Conservation (phyloP, 2,797 vertebrate species). For the Pterois miles region DNA sequence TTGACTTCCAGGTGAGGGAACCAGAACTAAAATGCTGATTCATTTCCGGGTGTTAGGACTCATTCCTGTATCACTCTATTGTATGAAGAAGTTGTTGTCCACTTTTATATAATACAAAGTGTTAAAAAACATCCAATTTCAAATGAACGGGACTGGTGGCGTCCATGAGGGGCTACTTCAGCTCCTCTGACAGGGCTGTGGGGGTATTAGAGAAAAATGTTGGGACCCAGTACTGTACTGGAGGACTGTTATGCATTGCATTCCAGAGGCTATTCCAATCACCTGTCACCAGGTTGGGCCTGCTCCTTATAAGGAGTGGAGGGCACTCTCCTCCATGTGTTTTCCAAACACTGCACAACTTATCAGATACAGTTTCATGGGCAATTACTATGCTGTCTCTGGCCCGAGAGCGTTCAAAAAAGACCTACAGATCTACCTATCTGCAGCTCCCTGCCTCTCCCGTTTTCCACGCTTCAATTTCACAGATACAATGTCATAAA, state of each 20-base stretch:
- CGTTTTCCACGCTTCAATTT: constrained; percentile 61
- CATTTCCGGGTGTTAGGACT: too few species aligned
- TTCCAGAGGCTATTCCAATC: constrained; percentile 80
- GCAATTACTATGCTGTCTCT: constrained; percentile 65
- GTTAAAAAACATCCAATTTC: not conserved
- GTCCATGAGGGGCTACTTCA: not conserved
- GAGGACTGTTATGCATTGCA: constrained; percentile 65
- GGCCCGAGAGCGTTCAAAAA: constrained; percentile 34
- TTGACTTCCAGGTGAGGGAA: too few species aligned
- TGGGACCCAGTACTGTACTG: constrained; percentile 14
- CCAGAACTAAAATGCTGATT: too few species aligned
- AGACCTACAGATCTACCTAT: constrained; percentile 22
- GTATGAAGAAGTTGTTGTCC: not conserved
- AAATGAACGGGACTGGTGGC: not conserved
- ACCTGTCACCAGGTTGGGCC: constrained; percentile 77
- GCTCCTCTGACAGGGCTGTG: not conserved
- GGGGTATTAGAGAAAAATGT: not conserved
- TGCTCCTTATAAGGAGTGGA: constrained; percentile 78
- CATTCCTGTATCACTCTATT: too few species aligned
- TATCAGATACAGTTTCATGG: constrained; percentile 79
- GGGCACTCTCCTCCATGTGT: constrained; percentile 77
- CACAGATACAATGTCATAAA: constrained; percentile 65
- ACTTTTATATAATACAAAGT: not conserved
- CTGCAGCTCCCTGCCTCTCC: constrained; percentile 18
- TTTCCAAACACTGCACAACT: constrained; percentile 77